Conservation (phyloP, 2,113 vertebrate genomes). For the Mixornis gularis region DNA sequence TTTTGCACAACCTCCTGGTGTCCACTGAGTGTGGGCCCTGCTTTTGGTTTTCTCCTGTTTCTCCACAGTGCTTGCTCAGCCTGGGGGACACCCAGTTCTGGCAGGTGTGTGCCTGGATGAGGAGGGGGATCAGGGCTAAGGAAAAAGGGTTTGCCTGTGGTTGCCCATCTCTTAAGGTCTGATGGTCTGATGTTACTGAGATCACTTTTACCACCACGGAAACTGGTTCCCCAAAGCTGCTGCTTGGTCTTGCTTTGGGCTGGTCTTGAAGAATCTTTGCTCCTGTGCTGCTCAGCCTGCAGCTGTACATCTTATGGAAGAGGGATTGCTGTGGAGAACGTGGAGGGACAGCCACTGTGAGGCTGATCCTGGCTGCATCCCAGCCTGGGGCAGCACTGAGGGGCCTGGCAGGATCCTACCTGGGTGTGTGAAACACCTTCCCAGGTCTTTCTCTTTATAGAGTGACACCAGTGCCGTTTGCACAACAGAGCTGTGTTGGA, state of each 20-base stretch:
- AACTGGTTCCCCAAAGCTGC: background rate
- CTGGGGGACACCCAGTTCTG: background rate
- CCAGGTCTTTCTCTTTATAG: background rate
- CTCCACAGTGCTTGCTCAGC: background rate
- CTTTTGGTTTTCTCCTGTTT: background rate
- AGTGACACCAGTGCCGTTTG: background rate
- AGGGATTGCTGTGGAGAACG: fast-evolving
- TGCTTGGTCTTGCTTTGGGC: background rate
- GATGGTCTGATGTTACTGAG: background rate
- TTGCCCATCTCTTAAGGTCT: background rate
- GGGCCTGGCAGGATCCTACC: background rate
- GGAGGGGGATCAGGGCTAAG: background rate
- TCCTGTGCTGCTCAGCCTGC: background rate
- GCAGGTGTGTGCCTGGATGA: fast-evolving
- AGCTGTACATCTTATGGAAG: background rate
- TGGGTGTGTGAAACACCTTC: background rate
- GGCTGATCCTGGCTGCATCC: background rate
- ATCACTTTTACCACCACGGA: too few species aligned
- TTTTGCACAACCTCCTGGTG: background rate
- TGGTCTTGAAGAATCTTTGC: background rate
- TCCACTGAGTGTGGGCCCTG: background rate
- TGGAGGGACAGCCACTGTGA: background rate
- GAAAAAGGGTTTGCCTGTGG: background rate
- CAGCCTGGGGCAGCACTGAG: background rate
- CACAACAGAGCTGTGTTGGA: background rate